phyloP scores from a whole-genome alignment of 2,113 vertebrate species.

The Gobiocypris rarus region DNA sequence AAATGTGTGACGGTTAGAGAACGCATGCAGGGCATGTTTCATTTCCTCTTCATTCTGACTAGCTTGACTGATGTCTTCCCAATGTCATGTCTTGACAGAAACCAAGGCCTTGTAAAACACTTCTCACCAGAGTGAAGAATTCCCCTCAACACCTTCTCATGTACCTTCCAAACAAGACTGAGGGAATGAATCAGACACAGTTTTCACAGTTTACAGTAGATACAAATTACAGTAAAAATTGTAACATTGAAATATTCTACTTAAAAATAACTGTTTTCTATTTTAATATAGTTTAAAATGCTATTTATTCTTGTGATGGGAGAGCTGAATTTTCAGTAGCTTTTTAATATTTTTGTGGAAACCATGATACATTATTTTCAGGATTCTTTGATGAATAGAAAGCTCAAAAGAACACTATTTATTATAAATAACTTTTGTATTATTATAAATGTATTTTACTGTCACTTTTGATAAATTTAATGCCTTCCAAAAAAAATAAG shows the following conservation, averaged over 20 bases:
- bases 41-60: constrained; percentile 35
- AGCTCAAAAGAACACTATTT: neutral
- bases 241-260: neutral
- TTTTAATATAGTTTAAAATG: neutral
- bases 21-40: constrained; percentile 11
- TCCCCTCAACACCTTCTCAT: constrained; percentile 17
- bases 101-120: constrained; percentile 26
- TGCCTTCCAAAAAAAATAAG: neutral
- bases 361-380: neutral
- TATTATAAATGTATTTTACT: neutral
- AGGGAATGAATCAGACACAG: neutral
- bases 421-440: neutral
- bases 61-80: constrained; percentile 38
- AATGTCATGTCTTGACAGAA: constrained; percentile 27
- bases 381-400: neutral
- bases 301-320: neutral
- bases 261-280: neutral
- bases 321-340: neutral
- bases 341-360: neutral
- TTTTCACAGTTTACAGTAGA: neutral
- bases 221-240: neutral
- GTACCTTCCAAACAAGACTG: neutral
- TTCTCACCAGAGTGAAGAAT: constrained; percentile 37
- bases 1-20: neutral
- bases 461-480: neutral